Evolutionary conservation across 53 echinoderm and acorn worm species (phyloP).

Genomic region (Holothuria leucospilota): DNA sequence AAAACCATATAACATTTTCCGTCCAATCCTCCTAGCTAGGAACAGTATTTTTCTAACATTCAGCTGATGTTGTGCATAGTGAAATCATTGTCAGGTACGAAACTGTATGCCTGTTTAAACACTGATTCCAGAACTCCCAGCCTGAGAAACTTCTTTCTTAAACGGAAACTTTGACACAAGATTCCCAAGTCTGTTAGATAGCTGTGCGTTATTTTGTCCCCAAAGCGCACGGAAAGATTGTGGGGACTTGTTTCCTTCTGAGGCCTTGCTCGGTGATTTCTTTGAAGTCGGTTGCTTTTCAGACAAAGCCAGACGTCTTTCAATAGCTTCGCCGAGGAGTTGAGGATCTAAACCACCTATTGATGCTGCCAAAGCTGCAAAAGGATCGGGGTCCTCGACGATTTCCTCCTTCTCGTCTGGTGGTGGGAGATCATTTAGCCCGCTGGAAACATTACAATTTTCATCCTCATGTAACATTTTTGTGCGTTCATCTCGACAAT

Average conservation of each 20-base stretch:
- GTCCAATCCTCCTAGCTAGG: no score
- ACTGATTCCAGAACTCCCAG: slow-evolving; percentile 39
- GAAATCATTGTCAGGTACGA: no score
- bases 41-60: no score
- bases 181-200: slow-evolving; percentile 73
- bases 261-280: slow-evolving; percentile 64
- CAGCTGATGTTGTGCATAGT: no score
- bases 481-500: slow-evolving; percentile 29
- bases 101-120: neutral
- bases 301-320: slow-evolving; percentile 77
- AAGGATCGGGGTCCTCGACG: slow-evolving; percentile 1
- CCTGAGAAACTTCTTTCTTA: slow-evolving; percentile 65
- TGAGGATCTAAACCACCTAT: slow-evolving; percentile 84
- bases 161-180: slow-evolving; percentile 86
- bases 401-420: slow-evolving; percentile 63
- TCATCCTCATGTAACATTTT: slow-evolving; percentile 64
- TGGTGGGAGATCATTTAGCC: slow-evolving; percentile 38
- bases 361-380: slow-evolving; percentile 22
- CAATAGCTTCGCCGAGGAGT: slow-evolving; percentile 94
- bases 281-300: slow-evolving; percentile 56
- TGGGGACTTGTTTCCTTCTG: slow-evolving; percentile 69
- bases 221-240: slow-evolving; percentile 79
- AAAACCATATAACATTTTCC: no score
- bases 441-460: slow-evolving; percentile 68
- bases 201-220: slow-evolving; percentile 75